Evolutionary conservation across 1,140 invertebrate genomes (phyloP).

Genomic region (Potamilus streckersoni): DNA sequence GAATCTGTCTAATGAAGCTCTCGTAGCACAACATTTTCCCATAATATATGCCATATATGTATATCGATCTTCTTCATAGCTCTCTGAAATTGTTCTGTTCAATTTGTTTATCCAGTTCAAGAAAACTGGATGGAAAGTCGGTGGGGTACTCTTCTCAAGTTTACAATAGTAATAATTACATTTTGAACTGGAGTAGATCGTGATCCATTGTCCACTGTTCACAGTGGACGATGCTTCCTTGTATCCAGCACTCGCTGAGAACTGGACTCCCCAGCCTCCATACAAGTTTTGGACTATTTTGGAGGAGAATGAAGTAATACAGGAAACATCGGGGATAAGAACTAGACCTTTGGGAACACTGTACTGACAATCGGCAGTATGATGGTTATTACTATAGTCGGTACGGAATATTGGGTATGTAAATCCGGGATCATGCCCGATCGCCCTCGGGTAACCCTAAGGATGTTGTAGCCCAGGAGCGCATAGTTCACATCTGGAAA

Average conservation of each 20-base stretch:
- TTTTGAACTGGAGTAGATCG: constrained; percentile 19
- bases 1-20: no score
- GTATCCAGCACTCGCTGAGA: constrained; percentile 31
- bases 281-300: constrained; percentile 14
- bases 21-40: no score
- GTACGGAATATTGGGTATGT: constrained; percentile 31
- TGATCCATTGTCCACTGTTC: constrained; percentile 10
- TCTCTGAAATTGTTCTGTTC: background rate
- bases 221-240: constrained; percentile 5
- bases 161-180: constrained; percentile 29
- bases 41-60: constrained; percentile 14
- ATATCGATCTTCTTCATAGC: background rate
- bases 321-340: constrained; percentile 25
- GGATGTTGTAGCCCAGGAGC: constrained; percentile 30
- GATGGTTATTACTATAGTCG: constrained; percentile 1
- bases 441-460: constrained; percentile 22
- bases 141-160: constrained; percentile 1
- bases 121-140: constrained; percentile 14
- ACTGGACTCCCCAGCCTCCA: constrained; percentile 11
- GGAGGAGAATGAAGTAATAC: constrained; percentile 24
- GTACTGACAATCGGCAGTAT: constrained; percentile 28
- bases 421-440: constrained; percentile 33
- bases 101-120: constrained; percentile 16
- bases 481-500: constrained; percentile 30
- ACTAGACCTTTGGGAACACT: constrained; percentile 22